Percentiles rank a stretch among this genome's conserved stretches.
phyloP scores from a whole-genome alignment of 2,797 vertebrate species.

The Eulemur albifrons region DNA sequence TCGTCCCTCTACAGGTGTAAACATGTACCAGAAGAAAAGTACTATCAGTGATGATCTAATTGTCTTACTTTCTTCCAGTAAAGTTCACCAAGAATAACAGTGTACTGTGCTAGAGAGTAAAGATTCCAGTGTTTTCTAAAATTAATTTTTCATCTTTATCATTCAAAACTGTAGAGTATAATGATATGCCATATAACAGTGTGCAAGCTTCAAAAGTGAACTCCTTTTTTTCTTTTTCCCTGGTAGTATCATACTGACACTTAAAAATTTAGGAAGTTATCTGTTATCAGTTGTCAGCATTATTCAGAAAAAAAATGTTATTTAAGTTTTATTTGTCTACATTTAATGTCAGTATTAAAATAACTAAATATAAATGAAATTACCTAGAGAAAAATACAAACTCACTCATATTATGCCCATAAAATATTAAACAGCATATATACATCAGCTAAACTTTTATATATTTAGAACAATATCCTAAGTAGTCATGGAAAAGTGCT shows the following conservation, averaged over 20 bases:
- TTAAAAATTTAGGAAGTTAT: background rate
- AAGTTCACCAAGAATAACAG: background rate
- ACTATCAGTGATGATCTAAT: background rate
- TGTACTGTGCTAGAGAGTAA: background rate
- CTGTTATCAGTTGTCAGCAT: background rate
- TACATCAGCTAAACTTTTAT: background rate
- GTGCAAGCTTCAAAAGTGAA: background rate
- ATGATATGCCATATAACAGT: background rate
- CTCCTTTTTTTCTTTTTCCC: background rate
- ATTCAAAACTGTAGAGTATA: background rate
- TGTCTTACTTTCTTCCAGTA: background rate
- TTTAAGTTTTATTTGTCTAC: background rate
- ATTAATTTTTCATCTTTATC: background rate
- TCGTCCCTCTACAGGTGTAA: background rate
- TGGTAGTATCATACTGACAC: background rate
- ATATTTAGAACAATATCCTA: background rate
- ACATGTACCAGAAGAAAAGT: conserved; percentile 1
- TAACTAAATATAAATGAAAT: background rate
- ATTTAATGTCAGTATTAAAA: background rate
- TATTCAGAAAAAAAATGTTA: background rate
- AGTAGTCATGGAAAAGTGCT: conserved; percentile 2
- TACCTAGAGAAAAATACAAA: background rate
- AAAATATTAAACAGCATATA: background rate
- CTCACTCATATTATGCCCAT: background rate
- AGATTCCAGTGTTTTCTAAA: background rate